These are phyloP conservation scores for Gymnosoma rotundatum DNA, from an alignment of 2,888 invertebrate genomes.

Conservation along the genomic window DNA sequence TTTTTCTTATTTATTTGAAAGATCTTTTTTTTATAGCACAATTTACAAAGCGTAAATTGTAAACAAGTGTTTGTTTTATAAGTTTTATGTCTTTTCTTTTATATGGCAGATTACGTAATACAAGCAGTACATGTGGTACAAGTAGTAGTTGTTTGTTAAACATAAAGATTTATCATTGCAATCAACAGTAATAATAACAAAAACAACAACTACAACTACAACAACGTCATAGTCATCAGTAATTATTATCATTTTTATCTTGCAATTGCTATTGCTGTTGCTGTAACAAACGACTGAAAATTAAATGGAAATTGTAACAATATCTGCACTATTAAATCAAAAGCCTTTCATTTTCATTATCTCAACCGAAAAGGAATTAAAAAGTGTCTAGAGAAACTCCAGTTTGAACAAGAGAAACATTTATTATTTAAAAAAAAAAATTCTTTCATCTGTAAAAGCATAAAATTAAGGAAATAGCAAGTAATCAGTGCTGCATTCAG, in stretches of 20 bases:
- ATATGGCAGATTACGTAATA: conserved; percentile 58
- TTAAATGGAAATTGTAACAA: conserved; percentile 38
- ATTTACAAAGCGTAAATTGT: conserved; percentile 40
- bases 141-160: conserved; percentile 64
- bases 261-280: neutral
- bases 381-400: neutral
- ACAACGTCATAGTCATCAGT: too few relatives aligned
- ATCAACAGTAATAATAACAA: conserved; percentile 44
- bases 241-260: conserved; percentile 44
- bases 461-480: too few relatives aligned
- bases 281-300: conserved; percentile 29
- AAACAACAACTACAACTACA: neutral
- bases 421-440: too few relatives aligned
- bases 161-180: conserved; percentile 57
- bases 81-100: conserved; percentile 2
- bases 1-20: conserved; percentile 1
- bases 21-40: neutral
- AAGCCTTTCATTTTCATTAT: conserved; percentile 60
- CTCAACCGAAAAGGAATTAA: conserved; percentile 5
- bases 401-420: neutral
- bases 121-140: conserved; percentile 59
- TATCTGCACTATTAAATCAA: conserved; percentile 30
- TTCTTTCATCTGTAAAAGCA: neutral
- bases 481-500: too few relatives aligned
- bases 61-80: conserved; percentile 58